Conservation (phyloP, 2,888 invertebrate species). For the Megaustenia siamemsis region DNA sequence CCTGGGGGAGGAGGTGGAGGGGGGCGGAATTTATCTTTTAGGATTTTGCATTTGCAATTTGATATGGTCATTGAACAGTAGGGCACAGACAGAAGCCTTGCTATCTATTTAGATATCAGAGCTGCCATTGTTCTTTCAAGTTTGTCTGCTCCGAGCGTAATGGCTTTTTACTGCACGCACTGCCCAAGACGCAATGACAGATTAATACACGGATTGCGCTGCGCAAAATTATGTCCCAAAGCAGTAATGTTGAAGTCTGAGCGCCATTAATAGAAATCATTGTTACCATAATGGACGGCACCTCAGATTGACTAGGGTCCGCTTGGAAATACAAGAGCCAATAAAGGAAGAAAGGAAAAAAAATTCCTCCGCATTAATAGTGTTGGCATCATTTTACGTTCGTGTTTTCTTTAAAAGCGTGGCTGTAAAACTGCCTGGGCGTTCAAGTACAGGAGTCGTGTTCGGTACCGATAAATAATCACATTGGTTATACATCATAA, state of each 20-base stretch:
- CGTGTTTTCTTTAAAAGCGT: neutral
- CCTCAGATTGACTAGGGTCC: neutral
- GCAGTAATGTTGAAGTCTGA: too few species aligned
- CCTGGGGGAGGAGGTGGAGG: too few species aligned
- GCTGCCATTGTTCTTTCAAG: conserved; percentile 10
- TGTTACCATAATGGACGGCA: too few species aligned
- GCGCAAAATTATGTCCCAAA: neutral
- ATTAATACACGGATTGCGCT: conserved; percentile 2
- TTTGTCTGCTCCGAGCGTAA: neutral
- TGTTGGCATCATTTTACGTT: neutral
- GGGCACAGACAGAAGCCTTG: neutral
- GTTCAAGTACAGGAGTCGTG: neutral
- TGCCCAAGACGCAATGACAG: neutral
- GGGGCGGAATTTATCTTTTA: too few species aligned
- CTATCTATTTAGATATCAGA: conserved; percentile 7
- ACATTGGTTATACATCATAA: neutral
- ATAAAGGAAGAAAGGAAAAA: neutral
- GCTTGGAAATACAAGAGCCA: neutral
- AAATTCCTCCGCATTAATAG: neutral
- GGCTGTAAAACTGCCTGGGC: conserved; percentile 11
- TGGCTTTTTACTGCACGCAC: neutral
- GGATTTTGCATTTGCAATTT: too few species aligned
- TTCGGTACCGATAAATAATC: conserved; percentile 13
- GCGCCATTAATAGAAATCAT: too few species aligned
- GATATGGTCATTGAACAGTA: neutral